Evolutionary conservation across 2,888 invertebrate genomes (phyloP), one percentile per base, ranked within the genome.

Genomic region (Carpatolechia fugitivella): DNA sequence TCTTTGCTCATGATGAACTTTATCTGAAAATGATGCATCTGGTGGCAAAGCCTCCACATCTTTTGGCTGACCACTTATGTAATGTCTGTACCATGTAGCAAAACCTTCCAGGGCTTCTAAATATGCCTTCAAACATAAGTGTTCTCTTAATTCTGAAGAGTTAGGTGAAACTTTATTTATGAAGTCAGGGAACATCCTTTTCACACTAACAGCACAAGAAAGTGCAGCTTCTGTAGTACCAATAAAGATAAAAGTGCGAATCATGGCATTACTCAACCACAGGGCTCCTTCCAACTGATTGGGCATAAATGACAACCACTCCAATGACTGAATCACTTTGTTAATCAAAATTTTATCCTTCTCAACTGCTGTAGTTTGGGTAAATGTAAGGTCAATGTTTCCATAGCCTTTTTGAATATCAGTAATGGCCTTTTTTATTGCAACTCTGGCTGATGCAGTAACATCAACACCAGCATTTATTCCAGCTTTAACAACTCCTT

Each of bases 71-170:
- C 93, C 94, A 71, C 95, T 94, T 72, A 96, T 94, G 64, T 92
- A 96, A 70, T 96, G 94, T 62, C 95, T 93, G 65, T 96, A 96
- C 98, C 98, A 98, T 67, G 96, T 95, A 60, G 94, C 94, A 82
- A 97, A 98, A 6, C 95, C 93, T 80, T 98, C 97, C 58, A 97
- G 92, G 3, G 96, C 97, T 70, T 96, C 94, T 62, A 98, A 87
- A 77, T 98, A 98, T 0, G 96, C 93, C 80, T 96, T 95, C 70
- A 97, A 93, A 80, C 98, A 97, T 31, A 98, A 90, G 83, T 96
- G 96, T 78, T 98, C 98, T 63, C 96, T 93, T 53, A 98, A 59
- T 61, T 85, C 89, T 41, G 84, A 79, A 11, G 87, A 85, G 40
- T 72, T 73, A 35, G 80, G 54, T 80, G 88, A 65, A 78, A 93